Evolutionary conservation across 2,888 invertebrate species (phyloP), one percentile per base, ranked within the genome.

Genomic region (Petrophora chlorosata): DNA sequence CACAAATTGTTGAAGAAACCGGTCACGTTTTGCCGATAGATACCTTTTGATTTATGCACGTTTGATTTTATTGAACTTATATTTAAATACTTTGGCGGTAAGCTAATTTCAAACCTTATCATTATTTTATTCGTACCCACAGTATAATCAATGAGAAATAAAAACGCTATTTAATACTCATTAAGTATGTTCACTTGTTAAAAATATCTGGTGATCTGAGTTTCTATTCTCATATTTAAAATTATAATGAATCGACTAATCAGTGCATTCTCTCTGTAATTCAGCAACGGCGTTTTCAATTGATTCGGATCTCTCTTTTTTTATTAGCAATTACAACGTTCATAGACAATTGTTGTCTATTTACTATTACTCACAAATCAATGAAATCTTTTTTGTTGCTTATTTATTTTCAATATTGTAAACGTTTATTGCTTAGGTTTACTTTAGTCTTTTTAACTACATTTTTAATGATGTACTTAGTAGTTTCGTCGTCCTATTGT

Each of bases 181-280:
- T 22, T 19, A 19, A 19, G 19, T 26, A 28, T 23, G 19, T 14
- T 32, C 26, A 25, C 5, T 17, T 17, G 25, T 28, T 32, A 22
- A 28, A 26, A 40, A 32, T 34, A 35, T 47, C 38, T 35, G 22
- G 8, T 33, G 33, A 30, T 42, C 32, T 14, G 14, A 32, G 42
- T 44, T 43, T 53, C 47, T 58, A 52, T 60, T 62, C 53, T 64
- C 23, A 50, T n/a, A n/a, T 64, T 66, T 71, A 28, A 61, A 66
- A 56, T 66, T 64, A 29, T 65, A 67, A 67, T 67, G 53, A 50
- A 57, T 52, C 35, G 23, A 17, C 40, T 34, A 45, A 42, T 55
- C 50, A 48, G 50, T 32, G 47, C 61, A 42, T 63, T 61, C 58
- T 64, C 51, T 63, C 49, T 57, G 10, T 42, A 57, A 52, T 54